Percentiles rank a stretch among this genome's conserved stretches.
phyloP scores from a whole-genome alignment of 2,113 vertebrate species.

The Taurulus bubalis region DNA sequence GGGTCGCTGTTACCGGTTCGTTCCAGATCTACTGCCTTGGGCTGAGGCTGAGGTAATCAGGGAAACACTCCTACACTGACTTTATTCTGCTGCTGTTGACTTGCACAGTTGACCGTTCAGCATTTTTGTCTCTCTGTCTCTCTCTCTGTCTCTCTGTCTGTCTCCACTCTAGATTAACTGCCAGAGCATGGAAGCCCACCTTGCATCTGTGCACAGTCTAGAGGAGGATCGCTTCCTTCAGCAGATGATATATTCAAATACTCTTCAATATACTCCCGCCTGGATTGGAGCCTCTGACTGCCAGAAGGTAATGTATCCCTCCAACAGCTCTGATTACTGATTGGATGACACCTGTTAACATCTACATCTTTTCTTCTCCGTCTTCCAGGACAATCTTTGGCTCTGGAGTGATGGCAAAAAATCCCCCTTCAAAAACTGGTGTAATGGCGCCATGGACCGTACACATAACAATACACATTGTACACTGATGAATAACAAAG shows the following conservation, averaged over 20 bases:
- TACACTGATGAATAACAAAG: neutral
- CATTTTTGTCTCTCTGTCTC: neutral
- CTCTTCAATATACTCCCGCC: fast-evolving
- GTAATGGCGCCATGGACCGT: no score
- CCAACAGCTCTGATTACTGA: no score
- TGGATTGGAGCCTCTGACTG: neutral
- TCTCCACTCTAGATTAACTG: no score
- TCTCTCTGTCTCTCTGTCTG: no score
- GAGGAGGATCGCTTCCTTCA: no score
- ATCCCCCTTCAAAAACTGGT: neutral
- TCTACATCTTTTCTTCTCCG: neutral
- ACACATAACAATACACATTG: neutral
- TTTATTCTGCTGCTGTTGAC: neutral
- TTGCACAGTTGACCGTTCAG: neutral
- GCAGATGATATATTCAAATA: no score
- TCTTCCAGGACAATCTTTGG: neutral
- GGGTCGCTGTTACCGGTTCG: no score
- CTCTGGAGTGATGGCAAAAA: neutral
- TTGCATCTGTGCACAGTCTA: no score
- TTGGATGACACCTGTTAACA: neutral
- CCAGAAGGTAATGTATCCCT: neutral
- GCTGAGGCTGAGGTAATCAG: neutral
- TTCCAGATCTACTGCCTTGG: neutral
- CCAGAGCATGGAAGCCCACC: no score
- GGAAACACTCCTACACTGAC: neutral